These are phyloP conservation scores for Dicaeum eximium DNA, from an alignment of 2,113 vertebrate species.

Conservation along the genomic window DNA sequence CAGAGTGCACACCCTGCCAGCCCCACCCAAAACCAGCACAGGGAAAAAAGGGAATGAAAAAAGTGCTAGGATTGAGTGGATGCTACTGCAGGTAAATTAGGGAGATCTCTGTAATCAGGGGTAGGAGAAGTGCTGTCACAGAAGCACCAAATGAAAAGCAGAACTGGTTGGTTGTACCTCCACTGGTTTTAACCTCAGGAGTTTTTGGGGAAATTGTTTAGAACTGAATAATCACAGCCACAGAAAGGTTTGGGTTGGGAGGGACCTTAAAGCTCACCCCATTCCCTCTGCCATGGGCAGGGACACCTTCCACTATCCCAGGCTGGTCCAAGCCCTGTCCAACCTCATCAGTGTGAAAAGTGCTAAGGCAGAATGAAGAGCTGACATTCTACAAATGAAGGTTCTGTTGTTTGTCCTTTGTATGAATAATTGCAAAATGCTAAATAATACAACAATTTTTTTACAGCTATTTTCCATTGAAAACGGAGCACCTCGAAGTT, in stretches of 20 bases:
- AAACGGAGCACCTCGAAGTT: background rate
- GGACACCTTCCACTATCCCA: background rate
- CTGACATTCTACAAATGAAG: background rate
- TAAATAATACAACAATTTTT: background rate
- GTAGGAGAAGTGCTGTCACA: background rate
- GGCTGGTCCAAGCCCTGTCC: background rate
- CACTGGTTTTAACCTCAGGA: background rate
- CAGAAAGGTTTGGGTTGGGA: background rate
- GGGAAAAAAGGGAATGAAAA: background rate
- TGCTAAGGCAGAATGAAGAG: background rate
- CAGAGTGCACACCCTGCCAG: background rate
- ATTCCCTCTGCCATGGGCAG: background rate
- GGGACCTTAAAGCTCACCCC: background rate
- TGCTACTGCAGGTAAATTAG: background rate
- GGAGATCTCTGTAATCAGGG: background rate
- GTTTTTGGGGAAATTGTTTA: background rate
- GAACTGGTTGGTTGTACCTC: background rate
- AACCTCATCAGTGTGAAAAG: background rate
- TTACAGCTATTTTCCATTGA: background rate
- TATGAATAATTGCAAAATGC: background rate
- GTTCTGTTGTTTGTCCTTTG: background rate
- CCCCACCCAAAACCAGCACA: background rate
- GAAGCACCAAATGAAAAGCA: background rate
- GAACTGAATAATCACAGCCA: background rate
- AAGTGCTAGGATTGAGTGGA: background rate